Evolutionary conservation across 30 jellyfish, hydroid and myxozoan species (phyloP).

Genomic region (Chrysaora quinquecirrha): DNA sequence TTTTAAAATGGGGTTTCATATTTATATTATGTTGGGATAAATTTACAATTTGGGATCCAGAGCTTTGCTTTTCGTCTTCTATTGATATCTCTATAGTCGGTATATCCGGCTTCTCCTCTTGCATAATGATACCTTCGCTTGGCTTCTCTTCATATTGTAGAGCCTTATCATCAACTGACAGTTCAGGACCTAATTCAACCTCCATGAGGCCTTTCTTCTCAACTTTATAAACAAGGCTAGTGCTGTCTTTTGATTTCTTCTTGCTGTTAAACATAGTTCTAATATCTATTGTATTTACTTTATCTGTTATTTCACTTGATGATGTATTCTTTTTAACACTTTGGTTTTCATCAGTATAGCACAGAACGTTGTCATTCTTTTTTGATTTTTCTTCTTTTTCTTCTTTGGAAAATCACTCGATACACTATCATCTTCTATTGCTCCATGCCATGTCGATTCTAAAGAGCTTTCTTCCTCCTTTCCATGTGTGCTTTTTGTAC

Average conservation of each 20-base stretch:
- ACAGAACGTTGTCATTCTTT: not conserved
- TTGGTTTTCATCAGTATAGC: not conserved
- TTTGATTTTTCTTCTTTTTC: not conserved
- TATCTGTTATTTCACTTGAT: not conserved
- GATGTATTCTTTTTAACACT: not conserved
- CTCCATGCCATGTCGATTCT: too few relatives aligned
- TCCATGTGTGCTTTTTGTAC: too few relatives aligned
- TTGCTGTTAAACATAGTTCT: conserved; percentile 21
- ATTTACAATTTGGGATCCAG: too few relatives aligned
- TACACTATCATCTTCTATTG: not conserved
- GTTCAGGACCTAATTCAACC: not conserved
- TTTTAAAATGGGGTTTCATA: too few relatives aligned
- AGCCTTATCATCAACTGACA: too few relatives aligned
- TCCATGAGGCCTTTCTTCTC: not conserved
- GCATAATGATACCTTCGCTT: too few relatives aligned
- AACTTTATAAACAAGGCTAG: not conserved
- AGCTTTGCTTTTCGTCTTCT: too few relatives aligned
- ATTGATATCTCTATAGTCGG: too few relatives aligned
- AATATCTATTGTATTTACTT: not conserved
- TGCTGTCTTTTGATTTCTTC: not conserved
- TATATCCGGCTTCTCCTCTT: too few relatives aligned
- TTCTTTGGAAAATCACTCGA: not conserved
- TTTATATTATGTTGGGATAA: too few relatives aligned
- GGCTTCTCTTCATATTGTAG: too few relatives aligned
- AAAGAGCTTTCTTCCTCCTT: not conserved